These are phyloP conservation scores for Limnodromus scolopaceus DNA, from an alignment of 2,797 vertebrate species.

Conservation along the genomic window DNA sequence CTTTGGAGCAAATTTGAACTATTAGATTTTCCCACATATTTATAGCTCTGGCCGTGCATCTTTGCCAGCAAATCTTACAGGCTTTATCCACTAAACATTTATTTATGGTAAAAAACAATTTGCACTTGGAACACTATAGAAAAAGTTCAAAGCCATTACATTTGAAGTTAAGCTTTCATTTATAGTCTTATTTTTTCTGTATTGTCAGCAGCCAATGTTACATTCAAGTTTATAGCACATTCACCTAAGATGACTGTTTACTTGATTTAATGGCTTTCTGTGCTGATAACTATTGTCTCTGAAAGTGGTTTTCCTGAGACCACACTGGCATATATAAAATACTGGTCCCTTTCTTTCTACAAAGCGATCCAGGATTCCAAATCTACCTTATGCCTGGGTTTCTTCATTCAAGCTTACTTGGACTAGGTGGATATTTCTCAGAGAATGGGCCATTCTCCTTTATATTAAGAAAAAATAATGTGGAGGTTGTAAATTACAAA, in stretches of 20 bases:
- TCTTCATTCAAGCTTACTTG: constrained; percentile 78
- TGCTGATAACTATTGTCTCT: neutral
- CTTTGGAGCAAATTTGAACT: constrained; percentile 61
- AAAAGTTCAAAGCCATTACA: constrained; percentile 13
- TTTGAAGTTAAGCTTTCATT: constrained; percentile 1
- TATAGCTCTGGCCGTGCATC: constrained; percentile 1
- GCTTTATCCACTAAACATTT: constrained; percentile 23
- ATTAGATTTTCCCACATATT: constrained; percentile 67
- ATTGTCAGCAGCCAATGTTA: neutral
- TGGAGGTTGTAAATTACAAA: neutral
- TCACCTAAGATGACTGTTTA: neutral
- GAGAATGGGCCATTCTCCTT: constrained; percentile 73
- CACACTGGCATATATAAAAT: neutral
- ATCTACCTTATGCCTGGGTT: constrained; percentile 50
- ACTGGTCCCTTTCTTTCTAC: neutral
- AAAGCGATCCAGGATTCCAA: neutral
- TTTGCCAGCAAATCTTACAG: constrained; percentile 29
- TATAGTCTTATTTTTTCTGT: neutral
- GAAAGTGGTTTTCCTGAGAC: neutral
- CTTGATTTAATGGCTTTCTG: neutral
- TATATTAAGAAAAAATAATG: neutral
- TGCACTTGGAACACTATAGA: neutral
- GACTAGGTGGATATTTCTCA: constrained; percentile 75
- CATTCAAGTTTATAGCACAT: neutral
- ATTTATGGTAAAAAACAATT: constrained; percentile 27